Base-by-base conservation (phyloP, 2,888 invertebrate species). In the Stomorhina lunata region DNA sequence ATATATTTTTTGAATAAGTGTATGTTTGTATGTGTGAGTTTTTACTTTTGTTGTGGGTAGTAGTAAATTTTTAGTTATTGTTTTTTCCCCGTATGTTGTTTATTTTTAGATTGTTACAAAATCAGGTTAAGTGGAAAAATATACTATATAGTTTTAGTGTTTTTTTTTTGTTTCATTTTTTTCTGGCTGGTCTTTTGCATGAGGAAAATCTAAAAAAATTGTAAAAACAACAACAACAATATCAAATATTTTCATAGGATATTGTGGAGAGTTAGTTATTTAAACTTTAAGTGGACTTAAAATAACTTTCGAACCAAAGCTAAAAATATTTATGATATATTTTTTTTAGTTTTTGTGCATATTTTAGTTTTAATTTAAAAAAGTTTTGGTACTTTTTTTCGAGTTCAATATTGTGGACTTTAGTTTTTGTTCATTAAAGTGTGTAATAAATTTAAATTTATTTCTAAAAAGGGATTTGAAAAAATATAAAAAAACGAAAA, bases 91-190 rank as follows among this genome's bases (percentile, higher is more conserved):
- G 68, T 73, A 73, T 73, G 72, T 78, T 81, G 81, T 68, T 66
- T 81, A 63, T 76, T 71, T 79, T 45, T 66, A 75, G 57, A 76
- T 79, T 79, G 79, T 79, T 65, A 59, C 75, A 75, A 82, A 81
- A 79, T 79, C 79, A 82, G 82, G 82, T 82, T 82, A 82, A 82
- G 82, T 82, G 79, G 79, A 79, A 82, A 75, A 82, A 82, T 79
- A 79, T 69, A 77, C 68, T 68, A 40, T 68, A 68, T n/a, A n/a
- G n/a, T n/a, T n/a, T n/a, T n/a, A n/a, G n/a, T n/a, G n/a, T n/a
- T 76, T 68, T 59, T 29, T 34, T 68, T 63, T 65, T 45, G 27
- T 61, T 40, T 34, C 0, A 6, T 43, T 32, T 55, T 72, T 63
- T 20, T 43, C 15, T 25, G 9, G n/a, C 48, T 48, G 27, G 43